These are phyloP conservation scores for Scomber japonicus DNA, from an alignment of 2,113 vertebrate species.

Conservation along the genomic window DNA sequence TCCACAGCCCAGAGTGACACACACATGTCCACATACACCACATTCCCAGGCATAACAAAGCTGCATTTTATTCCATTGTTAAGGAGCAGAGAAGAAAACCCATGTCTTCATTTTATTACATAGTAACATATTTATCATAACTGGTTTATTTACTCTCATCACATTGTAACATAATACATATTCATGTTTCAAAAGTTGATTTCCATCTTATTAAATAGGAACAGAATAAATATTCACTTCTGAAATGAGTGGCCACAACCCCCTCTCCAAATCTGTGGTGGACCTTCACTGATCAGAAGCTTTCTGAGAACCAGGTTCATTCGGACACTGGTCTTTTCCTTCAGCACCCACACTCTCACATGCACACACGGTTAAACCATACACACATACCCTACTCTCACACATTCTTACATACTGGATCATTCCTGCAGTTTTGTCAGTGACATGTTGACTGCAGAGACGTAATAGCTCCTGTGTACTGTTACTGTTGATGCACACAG, in stretches of 20 bases:
- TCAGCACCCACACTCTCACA: conserved; percentile 39
- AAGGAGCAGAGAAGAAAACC: conserved; percentile 76
- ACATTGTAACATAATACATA: conserved; percentile 84
- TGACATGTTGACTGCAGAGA: conserved; percentile 44
- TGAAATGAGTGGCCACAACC: conserved; percentile 67
- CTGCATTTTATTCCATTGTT: conserved; percentile 72
- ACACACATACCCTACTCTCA: conserved; percentile 37
- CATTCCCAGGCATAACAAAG: conserved; percentile 68
- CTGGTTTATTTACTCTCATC: conserved; percentile 80
- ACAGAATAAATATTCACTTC: conserved; percentile 82
- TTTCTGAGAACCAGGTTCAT: conserved; percentile 60
- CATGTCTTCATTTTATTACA: conserved; percentile 79
- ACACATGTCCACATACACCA: conserved; percentile 10
- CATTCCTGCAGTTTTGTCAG: conserved; percentile 52
- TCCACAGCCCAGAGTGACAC: not conserved
- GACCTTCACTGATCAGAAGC: conserved; percentile 57
- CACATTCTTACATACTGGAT: conserved; percentile 50
- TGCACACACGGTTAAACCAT: conserved; percentile 27
- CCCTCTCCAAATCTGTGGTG: conserved; percentile 41
- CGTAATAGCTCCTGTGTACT: conserved; percentile 44
- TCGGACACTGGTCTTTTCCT: conserved; percentile 40
- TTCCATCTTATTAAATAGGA: conserved; percentile 82
- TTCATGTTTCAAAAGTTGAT: conserved; percentile 77
- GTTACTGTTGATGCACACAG: conserved; percentile 44
- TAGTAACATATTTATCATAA: conserved; percentile 79